Percentiles rank a stretch among this genome's conserved stretches.
Evolutionary conservation across 2,888 invertebrate genomes (phyloP).

Genomic region (Hedya salicella): DNA sequence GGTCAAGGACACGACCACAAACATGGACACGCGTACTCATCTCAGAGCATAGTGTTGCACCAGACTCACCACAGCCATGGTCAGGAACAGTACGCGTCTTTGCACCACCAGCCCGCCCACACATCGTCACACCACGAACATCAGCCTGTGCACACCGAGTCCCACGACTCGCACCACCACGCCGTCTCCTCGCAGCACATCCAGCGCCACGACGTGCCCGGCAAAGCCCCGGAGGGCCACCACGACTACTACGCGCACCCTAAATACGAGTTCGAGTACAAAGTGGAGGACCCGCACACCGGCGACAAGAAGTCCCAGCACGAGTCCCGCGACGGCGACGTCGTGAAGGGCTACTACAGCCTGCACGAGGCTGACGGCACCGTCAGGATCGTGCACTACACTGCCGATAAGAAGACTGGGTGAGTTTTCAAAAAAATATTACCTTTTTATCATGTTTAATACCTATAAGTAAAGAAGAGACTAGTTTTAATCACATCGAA

Average conservation of each 20-base stretch:
- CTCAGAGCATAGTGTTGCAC: slow-evolving; percentile 58
- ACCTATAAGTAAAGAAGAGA: no score
- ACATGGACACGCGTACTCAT: slow-evolving; percentile 55
- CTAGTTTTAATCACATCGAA: no score
- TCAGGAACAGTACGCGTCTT: slow-evolving; percentile 47
- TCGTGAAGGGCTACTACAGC: slow-evolving; percentile 61
- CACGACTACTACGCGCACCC: slow-evolving; percentile 46
- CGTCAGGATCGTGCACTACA: slow-evolving; percentile 48
- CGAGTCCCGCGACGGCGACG: slow-evolving; percentile 66
- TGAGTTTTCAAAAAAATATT: slow-evolving; percentile 41
- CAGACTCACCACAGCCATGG: slow-evolving; percentile 56
- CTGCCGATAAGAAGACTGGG: slow-evolving; percentile 55
- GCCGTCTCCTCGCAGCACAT: slow-evolving; percentile 55
- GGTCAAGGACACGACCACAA: slow-evolving; percentile 47
- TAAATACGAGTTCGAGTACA: slow-evolving; percentile 64
- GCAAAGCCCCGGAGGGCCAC: slow-evolving; percentile 42
- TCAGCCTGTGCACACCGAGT: slow-evolving; percentile 12
- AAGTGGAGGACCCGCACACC: slow-evolving; percentile 70
- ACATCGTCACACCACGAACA: background rate
- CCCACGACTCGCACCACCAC: slow-evolving; percentile 28
- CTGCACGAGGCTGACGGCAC: slow-evolving; percentile 49
- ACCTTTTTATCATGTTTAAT: background rate
- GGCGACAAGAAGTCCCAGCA: slow-evolving; percentile 68
- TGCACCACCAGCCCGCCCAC: slow-evolving; percentile 16
- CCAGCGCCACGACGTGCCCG: slow-evolving; percentile 49